These are phyloP conservation scores for Pseudotriccus pelzelni DNA, from an alignment of 2,797 vertebrate genomes.

Conservation along the genomic window DNA sequence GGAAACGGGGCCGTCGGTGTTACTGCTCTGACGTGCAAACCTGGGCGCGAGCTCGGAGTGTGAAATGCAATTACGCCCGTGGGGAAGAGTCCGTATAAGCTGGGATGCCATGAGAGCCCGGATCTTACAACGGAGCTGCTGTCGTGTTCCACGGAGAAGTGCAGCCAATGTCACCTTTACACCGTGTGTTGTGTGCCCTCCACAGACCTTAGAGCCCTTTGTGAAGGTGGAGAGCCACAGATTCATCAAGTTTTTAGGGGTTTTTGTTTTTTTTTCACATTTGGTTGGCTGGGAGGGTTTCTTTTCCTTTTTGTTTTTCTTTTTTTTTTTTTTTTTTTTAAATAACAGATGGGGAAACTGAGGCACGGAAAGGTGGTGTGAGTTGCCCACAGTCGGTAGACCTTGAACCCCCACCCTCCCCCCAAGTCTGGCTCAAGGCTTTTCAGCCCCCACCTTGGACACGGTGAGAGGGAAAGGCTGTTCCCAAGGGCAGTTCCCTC, in stretches of 20 bases:
- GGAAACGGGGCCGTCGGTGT: neutral
- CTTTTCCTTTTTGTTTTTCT: neutral
- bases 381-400: conserved; percentile 19
- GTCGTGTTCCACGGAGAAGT: neutral
- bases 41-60: neutral
- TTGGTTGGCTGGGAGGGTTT: neutral
- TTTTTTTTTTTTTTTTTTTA: neutral
- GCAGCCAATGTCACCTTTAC: neutral
- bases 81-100: neutral
- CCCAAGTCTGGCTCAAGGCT: neutral
- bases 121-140: neutral
- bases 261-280: too few relatives aligned
- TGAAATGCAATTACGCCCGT: neutral
- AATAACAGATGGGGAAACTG: neutral
- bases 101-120: neutral
- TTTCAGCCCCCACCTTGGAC: neutral
- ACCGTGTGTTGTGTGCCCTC: neutral
- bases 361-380: conserved; percentile 50
- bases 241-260: neutral
- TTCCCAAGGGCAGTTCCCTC: neutral
- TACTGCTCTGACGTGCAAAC: conserved; percentile 45
- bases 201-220: conserved; percentile 59
- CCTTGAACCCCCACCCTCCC: neutral
- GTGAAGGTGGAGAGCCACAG: conserved; percentile 1
- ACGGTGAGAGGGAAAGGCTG: neutral